Evolutionary conservation across 2,113 vertebrate species (phyloP).

Genomic region (Prunella fulvescens): DNA sequence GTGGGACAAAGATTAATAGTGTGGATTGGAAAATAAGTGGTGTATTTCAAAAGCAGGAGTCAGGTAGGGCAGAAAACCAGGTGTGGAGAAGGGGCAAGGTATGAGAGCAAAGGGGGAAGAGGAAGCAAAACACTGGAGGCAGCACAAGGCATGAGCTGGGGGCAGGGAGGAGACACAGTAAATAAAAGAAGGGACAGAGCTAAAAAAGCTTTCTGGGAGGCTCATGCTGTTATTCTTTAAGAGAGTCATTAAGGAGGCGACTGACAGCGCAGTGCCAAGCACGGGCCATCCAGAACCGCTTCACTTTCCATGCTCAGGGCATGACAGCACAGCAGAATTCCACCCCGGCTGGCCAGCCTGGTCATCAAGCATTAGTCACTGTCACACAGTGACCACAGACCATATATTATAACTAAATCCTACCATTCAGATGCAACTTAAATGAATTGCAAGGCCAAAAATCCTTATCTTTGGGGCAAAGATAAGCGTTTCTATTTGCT

Average conservation of each 20-base stretch:
- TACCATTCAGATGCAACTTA: neutral
- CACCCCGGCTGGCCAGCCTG: neutral
- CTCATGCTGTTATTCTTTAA: neutral
- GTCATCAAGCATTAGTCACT: conserved; percentile 41
- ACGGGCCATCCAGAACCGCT: neutral
- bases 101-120: neutral
- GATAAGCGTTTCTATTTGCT: neutral
- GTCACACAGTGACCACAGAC: neutral
- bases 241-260: neutral
- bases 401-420: conserved; percentile 9
- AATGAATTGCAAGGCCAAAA: neutral
- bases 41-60: neutral
- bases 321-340: conserved; percentile 25
- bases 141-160: neutral
- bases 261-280: neutral
- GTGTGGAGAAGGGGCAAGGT: neutral
- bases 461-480: neutral
- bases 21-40: neutral
- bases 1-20: conserved; percentile 39
- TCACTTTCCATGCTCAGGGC: neutral
- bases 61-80: neutral
- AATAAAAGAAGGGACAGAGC: neutral
- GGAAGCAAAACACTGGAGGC: neutral
- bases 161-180: neutral
- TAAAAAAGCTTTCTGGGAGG: neutral